Conservation (phyloP, 2,113 vertebrate genomes). For the Seriola quinqueradiata region DNA sequence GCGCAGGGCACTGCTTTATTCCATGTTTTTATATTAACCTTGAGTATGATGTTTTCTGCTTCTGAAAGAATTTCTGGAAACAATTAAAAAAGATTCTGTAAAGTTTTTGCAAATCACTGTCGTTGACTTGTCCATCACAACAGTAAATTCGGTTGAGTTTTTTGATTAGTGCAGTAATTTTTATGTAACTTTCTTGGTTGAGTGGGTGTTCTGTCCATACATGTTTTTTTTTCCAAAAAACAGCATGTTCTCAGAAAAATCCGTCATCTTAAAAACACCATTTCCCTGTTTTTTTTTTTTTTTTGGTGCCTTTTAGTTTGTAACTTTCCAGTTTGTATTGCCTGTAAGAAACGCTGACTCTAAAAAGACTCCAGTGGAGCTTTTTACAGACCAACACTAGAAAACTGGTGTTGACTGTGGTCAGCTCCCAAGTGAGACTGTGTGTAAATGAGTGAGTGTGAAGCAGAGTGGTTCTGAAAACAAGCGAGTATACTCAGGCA, state of each 20-base stretch:
- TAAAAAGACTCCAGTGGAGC: neutral
- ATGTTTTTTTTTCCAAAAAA: no score
- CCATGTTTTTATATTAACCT: neutral
- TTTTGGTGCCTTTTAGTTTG: neutral
- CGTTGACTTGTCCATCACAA: neutral
- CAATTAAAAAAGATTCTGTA: neutral
- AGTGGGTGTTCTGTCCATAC: neutral
- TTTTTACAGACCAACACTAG: neutral
- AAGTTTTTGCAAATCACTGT: neutral
- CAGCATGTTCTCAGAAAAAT: neutral
- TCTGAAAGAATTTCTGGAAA: no score
- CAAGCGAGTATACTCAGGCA: conserved; percentile 2
- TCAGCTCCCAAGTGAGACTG: conserved; percentile 37
- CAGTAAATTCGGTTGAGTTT: no score
- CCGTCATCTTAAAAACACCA: neutral
- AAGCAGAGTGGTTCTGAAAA: conserved; percentile 28
- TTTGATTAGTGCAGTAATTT: neutral
- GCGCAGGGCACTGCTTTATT: neutral
- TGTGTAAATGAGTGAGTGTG: conserved; percentile 23
- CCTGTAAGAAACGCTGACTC: neutral
- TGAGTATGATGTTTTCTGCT: neutral
- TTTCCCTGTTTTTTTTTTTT: neutral
- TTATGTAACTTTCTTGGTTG: neutral
- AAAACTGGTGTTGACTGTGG: conserved; percentile 2
- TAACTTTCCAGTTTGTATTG: neutral